Conservation (phyloP, 2,888 invertebrate species). For the Agrotis puta region DNA sequence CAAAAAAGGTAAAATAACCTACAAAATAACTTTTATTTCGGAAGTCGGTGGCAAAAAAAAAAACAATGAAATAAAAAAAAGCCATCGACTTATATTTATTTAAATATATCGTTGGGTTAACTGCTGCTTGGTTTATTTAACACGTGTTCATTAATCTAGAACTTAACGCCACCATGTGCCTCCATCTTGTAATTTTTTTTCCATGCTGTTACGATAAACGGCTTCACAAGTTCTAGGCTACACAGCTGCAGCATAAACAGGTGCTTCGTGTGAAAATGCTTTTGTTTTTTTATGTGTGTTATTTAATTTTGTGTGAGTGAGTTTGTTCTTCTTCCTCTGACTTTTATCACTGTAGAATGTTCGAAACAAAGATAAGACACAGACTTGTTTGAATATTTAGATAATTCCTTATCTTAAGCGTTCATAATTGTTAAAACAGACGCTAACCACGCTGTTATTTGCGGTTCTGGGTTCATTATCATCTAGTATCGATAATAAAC, state of each 20-base stretch:
- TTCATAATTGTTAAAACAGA: neutral
- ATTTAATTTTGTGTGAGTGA: neutral
- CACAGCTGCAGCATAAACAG: no score
- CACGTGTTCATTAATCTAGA: no score
- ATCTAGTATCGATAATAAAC: neutral
- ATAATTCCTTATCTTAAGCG: neutral
- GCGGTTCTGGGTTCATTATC: neutral
- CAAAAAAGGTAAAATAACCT: no score
- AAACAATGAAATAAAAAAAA: no score
- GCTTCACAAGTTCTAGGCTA: neutral
- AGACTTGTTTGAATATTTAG: neutral
- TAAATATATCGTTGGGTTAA: no score
- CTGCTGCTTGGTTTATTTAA: no score
- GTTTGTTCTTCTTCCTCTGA: neutral
- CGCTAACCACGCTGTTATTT: neutral
- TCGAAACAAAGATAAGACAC: neutral
- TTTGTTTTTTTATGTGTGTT: neutral
- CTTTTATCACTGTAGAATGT: neutral
- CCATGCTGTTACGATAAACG: no score
- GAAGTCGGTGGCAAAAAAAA: no score
- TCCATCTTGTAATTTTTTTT: no score
- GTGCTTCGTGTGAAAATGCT: slow-evolving; percentile 1
- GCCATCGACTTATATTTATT: no score
- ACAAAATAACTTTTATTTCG: no score
- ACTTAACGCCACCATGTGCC: no score